Percentiles rank a stretch among this genome's conserved stretches.
Conservation (phyloP, 2,888 invertebrate genomes). For the Callimorpha dominula region DNA sequence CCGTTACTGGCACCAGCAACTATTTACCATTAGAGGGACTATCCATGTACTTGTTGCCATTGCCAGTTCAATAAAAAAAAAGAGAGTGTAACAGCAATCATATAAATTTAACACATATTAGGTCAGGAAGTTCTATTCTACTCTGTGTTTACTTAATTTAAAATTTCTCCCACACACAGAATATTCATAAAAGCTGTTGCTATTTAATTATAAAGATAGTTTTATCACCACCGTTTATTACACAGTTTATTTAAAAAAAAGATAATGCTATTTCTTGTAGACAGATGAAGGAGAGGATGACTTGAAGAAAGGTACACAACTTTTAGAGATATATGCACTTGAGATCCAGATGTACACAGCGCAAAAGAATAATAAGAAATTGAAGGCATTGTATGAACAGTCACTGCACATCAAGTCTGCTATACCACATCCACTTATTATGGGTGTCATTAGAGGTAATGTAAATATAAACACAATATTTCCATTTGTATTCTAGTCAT, state of each 20-base stretch:
- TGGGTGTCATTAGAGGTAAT: conserved; percentile 98
- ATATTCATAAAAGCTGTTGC: too few relatives aligned
- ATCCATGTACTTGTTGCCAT: too few relatives aligned
- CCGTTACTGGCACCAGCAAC: too few relatives aligned
- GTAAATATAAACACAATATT: neutral
- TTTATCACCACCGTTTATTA: too few relatives aligned
- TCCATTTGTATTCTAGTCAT: neutral
- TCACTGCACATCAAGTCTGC: conserved; percentile 99
- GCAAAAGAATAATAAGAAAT: conserved; percentile 99
- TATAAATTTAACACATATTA: too few relatives aligned
- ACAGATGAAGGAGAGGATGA: conserved; percentile 99
- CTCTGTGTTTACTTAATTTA: too few relatives aligned
- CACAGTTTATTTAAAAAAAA: neutral
- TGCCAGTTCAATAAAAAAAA: too few relatives aligned
- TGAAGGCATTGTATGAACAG: conserved; percentile 98
- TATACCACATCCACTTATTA: conserved; percentile 99
- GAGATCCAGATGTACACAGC: conserved; percentile 99
- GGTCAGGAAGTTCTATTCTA: too few relatives aligned
- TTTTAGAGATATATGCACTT: conserved; percentile 98
- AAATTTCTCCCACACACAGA: too few relatives aligned
- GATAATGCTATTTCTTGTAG: conserved; percentile 68
- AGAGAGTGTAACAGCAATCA: too few relatives aligned
- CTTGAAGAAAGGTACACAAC: conserved; percentile 98
- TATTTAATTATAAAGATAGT: too few relatives aligned
- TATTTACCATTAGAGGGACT: too few relatives aligned